Base-by-base conservation (phyloP, 2,888 invertebrate species). In the Eugnorisma glareosa region DNA sequence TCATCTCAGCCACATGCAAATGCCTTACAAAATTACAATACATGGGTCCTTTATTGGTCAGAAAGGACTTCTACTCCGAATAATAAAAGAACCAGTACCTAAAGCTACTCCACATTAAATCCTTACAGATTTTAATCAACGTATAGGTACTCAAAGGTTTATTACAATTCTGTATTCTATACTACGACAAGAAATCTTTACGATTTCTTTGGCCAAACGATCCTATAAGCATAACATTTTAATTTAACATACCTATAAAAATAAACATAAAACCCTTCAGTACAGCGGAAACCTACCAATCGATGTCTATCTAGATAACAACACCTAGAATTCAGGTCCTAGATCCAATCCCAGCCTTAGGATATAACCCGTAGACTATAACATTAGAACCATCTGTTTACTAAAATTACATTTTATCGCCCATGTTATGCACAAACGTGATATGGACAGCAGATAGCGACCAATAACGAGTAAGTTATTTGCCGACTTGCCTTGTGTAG, bases 371-470 rank as follows among this genome's bases (percentile, higher is more conserved):
- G 11, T 63, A 76, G 43, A 78, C 70, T 37, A 73, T 51, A 59
- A 75, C 43, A 77, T 77, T 82, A 74, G 40, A 77, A 80, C 40
- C 73, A 43, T 68, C 48, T 83, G 67, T 77, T 68, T 51, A 75
- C 69, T 73, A 81, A 86, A 76, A 86, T 83, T 82, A 77, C 79
- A 63, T 67, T 80, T 80, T 84, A 82, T 79, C 86, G 73, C 1
- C 69, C n/a, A 82, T 83, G 73, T 76, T 84, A 13, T 48, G 77
- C 68, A 64, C 37, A 63, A 77, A 73, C 70, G 73, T 69, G 85
- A 85, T 85, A 45, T 31, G 77, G 73, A 85, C 72, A 67, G 35
- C 59, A 75, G 81, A 86, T 84, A 79, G 73, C 5, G 69, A 54
- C 74, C 70, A 71, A 73, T 75, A 83, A 70, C 63, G 70, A 61